Percentiles rank a stretch among this genome's conserved stretches.
These are phyloP conservation scores for Tapera naevia DNA, from an alignment of 2,797 vertebrate species.

Conservation along the genomic window DNA sequence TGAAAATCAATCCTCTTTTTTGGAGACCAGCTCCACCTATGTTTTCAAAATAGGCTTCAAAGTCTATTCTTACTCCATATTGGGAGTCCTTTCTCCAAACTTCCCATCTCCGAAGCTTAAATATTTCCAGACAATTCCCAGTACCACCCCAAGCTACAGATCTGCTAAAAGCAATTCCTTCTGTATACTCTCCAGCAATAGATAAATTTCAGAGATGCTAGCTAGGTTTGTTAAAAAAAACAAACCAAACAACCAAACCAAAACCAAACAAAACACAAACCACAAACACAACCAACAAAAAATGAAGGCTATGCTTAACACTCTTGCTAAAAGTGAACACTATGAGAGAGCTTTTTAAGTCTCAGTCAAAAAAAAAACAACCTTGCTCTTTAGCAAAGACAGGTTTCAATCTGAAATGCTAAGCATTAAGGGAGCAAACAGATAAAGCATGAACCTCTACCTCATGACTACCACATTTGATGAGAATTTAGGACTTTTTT, in stretches of 20 bases:
- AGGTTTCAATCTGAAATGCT: slow-evolving; percentile 16
- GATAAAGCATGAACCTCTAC: neutral
- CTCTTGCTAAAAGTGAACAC: neutral
- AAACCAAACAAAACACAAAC: too few relatives aligned
- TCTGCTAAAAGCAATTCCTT: neutral
- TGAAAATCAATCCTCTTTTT: neutral
- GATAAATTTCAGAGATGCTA: neutral
- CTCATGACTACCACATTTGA: neutral
- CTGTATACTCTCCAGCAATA: neutral
- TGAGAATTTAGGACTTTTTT: neutral
- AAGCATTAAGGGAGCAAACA: neutral
- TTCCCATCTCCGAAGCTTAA: neutral
- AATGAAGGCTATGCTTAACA: neutral
- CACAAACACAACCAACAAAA: neutral
- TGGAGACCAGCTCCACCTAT: neutral
- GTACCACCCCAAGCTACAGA: neutral
- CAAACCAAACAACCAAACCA: too few relatives aligned
- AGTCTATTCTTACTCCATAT: neutral
- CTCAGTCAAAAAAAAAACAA: neutral
- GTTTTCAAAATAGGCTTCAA: neutral
- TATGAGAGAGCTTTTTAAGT: neutral
- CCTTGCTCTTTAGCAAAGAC: neutral
- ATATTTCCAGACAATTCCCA: neutral
- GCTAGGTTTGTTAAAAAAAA: neutral
- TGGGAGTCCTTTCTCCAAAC: neutral